Base-by-base conservation (phyloP, 1,140 invertebrate genomes). In the Episyrphus balteatus region DNA sequence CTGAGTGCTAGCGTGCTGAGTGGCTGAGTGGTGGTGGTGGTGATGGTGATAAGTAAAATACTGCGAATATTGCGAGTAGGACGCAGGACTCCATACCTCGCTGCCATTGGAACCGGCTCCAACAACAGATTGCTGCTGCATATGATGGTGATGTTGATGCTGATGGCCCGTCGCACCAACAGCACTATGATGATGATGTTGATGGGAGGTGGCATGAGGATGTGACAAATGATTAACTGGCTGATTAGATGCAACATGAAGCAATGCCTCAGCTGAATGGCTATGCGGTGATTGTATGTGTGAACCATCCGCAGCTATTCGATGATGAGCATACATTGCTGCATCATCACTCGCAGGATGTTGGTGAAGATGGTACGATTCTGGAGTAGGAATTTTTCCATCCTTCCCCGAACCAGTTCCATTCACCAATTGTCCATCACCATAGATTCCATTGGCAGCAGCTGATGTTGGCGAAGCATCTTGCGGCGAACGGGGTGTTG, bases 21-120 rank as follows among this genome's bases (percentile, higher is more conserved):
- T 42, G 40, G 44, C 44, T 5, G 37, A 51, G 47, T 62, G 59
- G 42, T 48, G 47, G 33, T 51, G 50, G 31, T 52, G 51, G 14
- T 46, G 44, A 45, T 52, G 55, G 58, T 66, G 61, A 52, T 66
- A 68, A 48, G 61, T 59, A 46, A 68, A 68, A 58, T 68, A 68
- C 54, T 68, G 65, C 58, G 62, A 65, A 52, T 68, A 68, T 53
- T 61, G 64, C 52, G 64, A 56, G 53, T 71, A 71, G 48, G 62
- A 59, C 52, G 70, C 67, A 32, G 71, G 70, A 56, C 66, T 65
- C 66, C 66, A 68, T 68, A 68, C 66, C 66, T 68, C 66, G 57
- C 58, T 65, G 55, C 61, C 51, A 46, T 50, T 54, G 10, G 15
- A n/a, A 36, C 39, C 49, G 9, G 32, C 44, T 15, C 21, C 38